Evolutionary conservation across 2,113 vertebrate species (phyloP).

Genomic region (Turdus rufiventris): DNA sequence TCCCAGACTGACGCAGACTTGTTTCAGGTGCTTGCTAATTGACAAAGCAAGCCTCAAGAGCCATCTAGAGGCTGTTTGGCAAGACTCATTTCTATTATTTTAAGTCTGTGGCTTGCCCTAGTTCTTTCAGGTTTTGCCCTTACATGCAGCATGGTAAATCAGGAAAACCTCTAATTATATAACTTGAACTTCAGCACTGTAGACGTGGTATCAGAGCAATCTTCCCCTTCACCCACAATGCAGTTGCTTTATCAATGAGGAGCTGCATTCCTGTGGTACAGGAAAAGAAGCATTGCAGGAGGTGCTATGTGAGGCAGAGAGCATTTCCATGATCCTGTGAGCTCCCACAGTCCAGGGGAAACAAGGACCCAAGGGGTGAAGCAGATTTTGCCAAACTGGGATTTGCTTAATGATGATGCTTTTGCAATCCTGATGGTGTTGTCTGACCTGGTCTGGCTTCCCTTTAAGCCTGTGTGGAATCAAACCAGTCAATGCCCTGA

Average conservation of each 20-base stretch:
- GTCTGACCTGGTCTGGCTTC: background rate
- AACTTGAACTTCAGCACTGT: background rate
- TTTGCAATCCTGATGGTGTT: background rate
- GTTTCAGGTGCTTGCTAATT: slow-evolving; percentile 4
- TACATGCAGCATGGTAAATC: background rate
- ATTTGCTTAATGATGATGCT: background rate
- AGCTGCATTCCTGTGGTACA: background rate
- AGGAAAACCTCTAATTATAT: background rate
- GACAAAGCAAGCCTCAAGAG: slow-evolving; percentile 60
- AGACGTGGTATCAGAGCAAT: background rate
- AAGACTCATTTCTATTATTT: background rate
- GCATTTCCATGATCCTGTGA: background rate
- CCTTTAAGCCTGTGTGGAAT: background rate
- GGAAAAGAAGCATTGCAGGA: background rate
- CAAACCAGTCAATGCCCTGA: background rate
- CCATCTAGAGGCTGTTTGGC: slow-evolving; percentile 59
- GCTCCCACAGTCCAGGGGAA: background rate
- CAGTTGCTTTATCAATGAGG: background rate
- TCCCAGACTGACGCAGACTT: background rate
- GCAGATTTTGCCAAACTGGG: background rate
- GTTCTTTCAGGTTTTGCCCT: background rate
- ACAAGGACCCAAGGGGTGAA: background rate
- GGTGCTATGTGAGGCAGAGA: background rate
- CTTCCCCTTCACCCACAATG: background rate
- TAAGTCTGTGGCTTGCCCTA: background rate